phyloP scores from a whole-genome alignment of 30 jellyfish, hydroid and myxozoan genomes.

The Cassiopea xamachana region DNA sequence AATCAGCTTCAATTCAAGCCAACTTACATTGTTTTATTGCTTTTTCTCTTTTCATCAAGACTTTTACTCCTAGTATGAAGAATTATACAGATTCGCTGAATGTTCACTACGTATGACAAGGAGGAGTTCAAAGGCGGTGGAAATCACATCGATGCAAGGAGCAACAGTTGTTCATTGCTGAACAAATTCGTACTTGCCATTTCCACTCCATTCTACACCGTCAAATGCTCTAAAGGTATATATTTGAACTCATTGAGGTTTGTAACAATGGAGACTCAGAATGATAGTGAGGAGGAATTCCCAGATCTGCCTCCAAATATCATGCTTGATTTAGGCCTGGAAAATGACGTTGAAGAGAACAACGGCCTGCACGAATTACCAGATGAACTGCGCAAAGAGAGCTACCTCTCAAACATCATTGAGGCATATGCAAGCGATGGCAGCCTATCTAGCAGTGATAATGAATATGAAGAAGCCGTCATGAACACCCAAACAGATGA shows the following conservation, averaged over 20 bases:
- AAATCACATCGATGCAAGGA: not conserved
- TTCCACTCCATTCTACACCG: not conserved
- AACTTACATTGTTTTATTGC: conserved; percentile 40
- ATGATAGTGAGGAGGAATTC: conserved; percentile 46
- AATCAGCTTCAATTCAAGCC: conserved; percentile 44
- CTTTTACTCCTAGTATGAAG: conserved; percentile 29
- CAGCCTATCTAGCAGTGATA: conserved; percentile 24
- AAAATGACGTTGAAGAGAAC: not conserved
- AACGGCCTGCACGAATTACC: conserved; percentile 5
- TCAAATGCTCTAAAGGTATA: not conserved
- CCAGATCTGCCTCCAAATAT: conserved; percentile 67
- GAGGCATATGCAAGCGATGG: conserved; percentile 17
- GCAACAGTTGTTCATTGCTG: not conserved
- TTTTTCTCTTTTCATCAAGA: conserved; percentile 46
- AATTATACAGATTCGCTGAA: conserved; percentile 14
- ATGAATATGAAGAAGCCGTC: not conserved
- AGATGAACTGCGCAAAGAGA: conserved; percentile 26
- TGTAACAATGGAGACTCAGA: conserved; percentile 28
- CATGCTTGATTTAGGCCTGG: conserved; percentile 51
- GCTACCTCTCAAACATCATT: conserved; percentile 13
- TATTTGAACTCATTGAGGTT: not conserved
- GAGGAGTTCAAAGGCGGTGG: conserved; percentile 14
- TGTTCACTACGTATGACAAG: conserved; percentile 24
- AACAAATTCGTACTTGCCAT: not conserved
- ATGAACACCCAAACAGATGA: not conserved